phyloP scores from a whole-genome alignment of 2,888 invertebrate genomes.

The Hirtodrosophila alboralis region DNA sequence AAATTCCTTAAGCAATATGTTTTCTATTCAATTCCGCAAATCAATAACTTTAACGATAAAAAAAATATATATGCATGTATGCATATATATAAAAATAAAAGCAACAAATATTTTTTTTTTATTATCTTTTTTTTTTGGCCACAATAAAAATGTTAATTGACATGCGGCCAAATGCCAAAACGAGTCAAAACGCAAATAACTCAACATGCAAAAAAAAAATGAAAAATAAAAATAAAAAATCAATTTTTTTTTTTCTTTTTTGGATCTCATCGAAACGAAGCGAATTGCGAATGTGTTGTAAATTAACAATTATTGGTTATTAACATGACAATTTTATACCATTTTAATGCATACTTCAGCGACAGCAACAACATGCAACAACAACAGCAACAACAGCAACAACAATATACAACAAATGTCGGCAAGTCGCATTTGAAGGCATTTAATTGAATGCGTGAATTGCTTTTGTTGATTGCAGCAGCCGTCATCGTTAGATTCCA shows the following conservation, averaged over 20 bases:
- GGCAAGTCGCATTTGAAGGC: conserved; percentile 76
- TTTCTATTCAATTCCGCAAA: background rate
- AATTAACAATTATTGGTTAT: conserved; percentile 83
- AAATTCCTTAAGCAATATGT: no score
- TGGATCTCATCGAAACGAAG: conserved; percentile 31
- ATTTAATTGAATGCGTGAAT: conserved; percentile 81
- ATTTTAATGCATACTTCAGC: conserved; percentile 76
- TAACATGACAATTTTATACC: conserved; percentile 83
- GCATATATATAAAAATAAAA: no score
- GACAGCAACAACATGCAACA: conserved; percentile 37
- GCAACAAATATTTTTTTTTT: conserved; percentile 10
- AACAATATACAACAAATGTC: conserved; percentile 53
- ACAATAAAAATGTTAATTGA: conserved; percentile 60
- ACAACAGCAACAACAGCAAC: conserved; percentile 23
- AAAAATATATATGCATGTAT: no score
- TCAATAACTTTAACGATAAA: conserved; percentile 4
- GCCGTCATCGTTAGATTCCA: conserved; percentile 67
- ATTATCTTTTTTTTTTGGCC: conserved; percentile 19
- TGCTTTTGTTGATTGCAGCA: conserved; percentile 74
- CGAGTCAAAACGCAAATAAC: conserved; percentile 68
- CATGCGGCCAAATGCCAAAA: conserved; percentile 66
- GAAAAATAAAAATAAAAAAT: conserved; percentile 11
- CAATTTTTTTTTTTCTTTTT: conserved; percentile 11
- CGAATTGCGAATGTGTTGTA: conserved; percentile 71
- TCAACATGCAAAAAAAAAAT: conserved; percentile 39